These are phyloP conservation scores for Drosophila eohydei DNA, from an alignment of 2,888 invertebrate species.

Conservation along the genomic window DNA sequence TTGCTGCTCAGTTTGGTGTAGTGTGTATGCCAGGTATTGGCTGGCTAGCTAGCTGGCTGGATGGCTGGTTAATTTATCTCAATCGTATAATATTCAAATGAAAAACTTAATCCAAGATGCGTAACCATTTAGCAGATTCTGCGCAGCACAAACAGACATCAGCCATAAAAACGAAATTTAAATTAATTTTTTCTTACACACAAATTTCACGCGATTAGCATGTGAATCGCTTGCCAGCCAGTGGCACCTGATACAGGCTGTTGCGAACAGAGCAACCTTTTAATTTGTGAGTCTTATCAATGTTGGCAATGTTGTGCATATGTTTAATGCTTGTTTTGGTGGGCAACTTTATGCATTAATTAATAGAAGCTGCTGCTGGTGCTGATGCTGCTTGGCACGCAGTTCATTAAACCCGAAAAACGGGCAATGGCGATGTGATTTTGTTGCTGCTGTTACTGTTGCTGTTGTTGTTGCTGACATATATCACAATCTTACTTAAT, in stretches of 20 bases:
- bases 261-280: slow-evolving; percentile 29
- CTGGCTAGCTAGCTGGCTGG: background rate
- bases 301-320: slow-evolving; percentile 62
- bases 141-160: slow-evolving; percentile 41
- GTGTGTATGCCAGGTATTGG: slow-evolving; percentile 7
- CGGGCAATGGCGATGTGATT: slow-evolving; percentile 21
- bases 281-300: slow-evolving; percentile 74
- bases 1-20: slow-evolving; percentile 1
- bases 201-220: slow-evolving; percentile 75
- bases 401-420: slow-evolving; percentile 70
- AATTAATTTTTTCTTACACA: slow-evolving; percentile 20
- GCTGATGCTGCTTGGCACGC: slow-evolving; percentile 16
- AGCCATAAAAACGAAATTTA: slow-evolving; percentile 47
- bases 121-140: slow-evolving; percentile 41
- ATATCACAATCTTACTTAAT: slow-evolving; percentile 32
- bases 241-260: slow-evolving; percentile 44
- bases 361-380: slow-evolving; percentile 39
- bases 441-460: slow-evolving; percentile 11
- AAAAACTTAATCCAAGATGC: slow-evolving; percentile 57
- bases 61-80: slow-evolving; percentile 68
- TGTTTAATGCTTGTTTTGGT: slow-evolving; percentile 57
- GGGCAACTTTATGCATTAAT: slow-evolving; percentile 68
- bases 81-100: slow-evolving; percentile 73
- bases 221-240: slow-evolving; percentile 63
- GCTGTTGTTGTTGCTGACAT: slow-evolving; percentile 34